Evolutionary conservation across 2,888 invertebrate species (phyloP).

Genomic region (Lasioglossum vierecki): DNA sequence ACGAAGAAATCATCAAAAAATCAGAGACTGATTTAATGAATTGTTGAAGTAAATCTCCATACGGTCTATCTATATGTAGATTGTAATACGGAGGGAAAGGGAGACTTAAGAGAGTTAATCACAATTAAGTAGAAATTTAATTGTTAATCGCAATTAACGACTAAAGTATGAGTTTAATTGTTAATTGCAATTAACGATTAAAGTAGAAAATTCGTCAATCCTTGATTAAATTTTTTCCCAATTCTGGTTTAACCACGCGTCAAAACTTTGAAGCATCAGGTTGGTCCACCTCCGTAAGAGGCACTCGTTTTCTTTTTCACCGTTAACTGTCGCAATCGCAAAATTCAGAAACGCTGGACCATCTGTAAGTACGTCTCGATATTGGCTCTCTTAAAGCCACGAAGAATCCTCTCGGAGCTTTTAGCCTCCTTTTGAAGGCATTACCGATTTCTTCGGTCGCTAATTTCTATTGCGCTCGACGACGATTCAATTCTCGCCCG

Average conservation of each 20-base stretch:
- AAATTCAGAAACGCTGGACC: neutral
- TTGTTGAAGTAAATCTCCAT: no score
- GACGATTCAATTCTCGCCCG: slow-evolving; percentile 51
- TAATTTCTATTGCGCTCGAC: slow-evolving; percentile 40
- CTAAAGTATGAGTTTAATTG: no score
- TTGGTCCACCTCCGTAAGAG: neutral
- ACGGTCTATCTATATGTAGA: no score
- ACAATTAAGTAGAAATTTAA: no score
- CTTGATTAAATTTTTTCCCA: no score
- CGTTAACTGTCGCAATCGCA: slow-evolving; percentile 6
- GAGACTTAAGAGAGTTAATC: no score
- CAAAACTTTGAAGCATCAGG: neutral
- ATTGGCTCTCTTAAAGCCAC: slow-evolving; percentile 12
- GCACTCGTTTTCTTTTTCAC: slow-evolving; percentile 24
- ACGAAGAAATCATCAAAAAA: no score
- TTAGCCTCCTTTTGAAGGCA: neutral
- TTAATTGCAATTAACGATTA: no score
- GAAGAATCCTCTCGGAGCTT: slow-evolving; percentile 5
- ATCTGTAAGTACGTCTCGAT: neutral
- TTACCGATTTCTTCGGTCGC: slow-evolving; percentile 39
- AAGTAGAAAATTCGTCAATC: no score
- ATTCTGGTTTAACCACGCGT: neutral
- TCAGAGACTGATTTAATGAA: no score
- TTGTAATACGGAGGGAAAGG: no score
- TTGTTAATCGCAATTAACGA: no score